Evolutionary conservation across 2,888 invertebrate species (phyloP).

Genomic region (Diploptera punctata): DNA sequence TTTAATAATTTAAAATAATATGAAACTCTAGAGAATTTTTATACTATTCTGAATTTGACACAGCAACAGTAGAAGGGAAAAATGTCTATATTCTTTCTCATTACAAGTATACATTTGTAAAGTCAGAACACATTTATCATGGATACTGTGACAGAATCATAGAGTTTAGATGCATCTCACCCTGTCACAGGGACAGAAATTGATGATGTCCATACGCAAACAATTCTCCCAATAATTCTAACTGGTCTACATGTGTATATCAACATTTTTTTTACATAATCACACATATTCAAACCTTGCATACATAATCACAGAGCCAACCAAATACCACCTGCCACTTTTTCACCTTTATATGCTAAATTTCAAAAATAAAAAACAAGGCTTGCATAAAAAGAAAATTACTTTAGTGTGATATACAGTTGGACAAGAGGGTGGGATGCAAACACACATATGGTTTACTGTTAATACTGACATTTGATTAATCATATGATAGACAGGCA

Average conservation of each 20-base stretch:
- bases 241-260: constrained; percentile 1
- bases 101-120: background rate
- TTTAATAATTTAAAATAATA: no score
- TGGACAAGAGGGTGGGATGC: no score
- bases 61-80: constrained; percentile 9
- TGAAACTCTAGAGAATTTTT: no score
- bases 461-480: constrained; percentile 2
- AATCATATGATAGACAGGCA: constrained; percentile 20
- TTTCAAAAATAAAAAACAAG: constrained; percentile 14
- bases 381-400: no score
- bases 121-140: constrained; percentile 15
- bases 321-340: constrained; percentile 21
- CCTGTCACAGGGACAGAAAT: constrained; percentile 18
- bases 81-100: constrained; percentile 13
- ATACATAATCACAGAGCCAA: constrained; percentile 20
- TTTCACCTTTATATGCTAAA: constrained; percentile 20
- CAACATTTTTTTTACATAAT: constrained; percentile 22
- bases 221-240: constrained; percentile 9
- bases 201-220: constrained; percentile 22
- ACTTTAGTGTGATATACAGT: no score
- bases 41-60: no score
- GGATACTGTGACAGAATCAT: background rate
- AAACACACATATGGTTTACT: background rate
- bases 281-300: constrained; percentile 26
- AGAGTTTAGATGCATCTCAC: background rate